Evolutionary conservation across 2,113 vertebrate species (phyloP).

Genomic region (Myrmecophaga tridactyla): DNA sequence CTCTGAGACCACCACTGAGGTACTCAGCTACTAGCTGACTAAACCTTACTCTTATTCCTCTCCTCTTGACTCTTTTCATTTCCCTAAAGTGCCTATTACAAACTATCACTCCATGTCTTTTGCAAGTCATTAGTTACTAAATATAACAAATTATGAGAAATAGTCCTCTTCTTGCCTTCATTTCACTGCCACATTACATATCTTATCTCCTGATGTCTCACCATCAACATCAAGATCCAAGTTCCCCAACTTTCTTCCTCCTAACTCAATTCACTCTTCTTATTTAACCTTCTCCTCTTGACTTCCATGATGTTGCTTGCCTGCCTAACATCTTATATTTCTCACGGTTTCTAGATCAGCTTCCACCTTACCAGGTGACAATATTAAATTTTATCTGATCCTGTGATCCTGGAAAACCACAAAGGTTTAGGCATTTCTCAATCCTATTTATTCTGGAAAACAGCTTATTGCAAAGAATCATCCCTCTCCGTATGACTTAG

Average conservation of each 20-base stretch:
- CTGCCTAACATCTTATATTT: background rate
- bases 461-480: too few relatives aligned
- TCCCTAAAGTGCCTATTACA: background rate
- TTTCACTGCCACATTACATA: accelerated
- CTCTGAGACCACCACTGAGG: background rate
- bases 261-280: background rate
- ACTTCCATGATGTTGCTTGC: background rate
- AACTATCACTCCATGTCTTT: background rate
- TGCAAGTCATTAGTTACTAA: background rate
- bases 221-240: background rate
- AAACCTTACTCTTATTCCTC: background rate
- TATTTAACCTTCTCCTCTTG: background rate
- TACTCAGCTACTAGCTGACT: background rate
- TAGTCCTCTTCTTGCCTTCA: accelerated
- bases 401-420: too few relatives aligned
- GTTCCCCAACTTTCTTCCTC: too few relatives aligned
- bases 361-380: background rate
- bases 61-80: background rate
- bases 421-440: too few relatives aligned
- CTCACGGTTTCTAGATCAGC: background rate
- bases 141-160: background rate
- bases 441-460: too few relatives aligned
- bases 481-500: too few relatives aligned
- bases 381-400: too few relatives aligned
- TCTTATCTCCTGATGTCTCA: background rate